Evolutionary conservation across 1,140 invertebrate genomes (phyloP).

Genomic region (Dendroctonus ponderosae): DNA sequence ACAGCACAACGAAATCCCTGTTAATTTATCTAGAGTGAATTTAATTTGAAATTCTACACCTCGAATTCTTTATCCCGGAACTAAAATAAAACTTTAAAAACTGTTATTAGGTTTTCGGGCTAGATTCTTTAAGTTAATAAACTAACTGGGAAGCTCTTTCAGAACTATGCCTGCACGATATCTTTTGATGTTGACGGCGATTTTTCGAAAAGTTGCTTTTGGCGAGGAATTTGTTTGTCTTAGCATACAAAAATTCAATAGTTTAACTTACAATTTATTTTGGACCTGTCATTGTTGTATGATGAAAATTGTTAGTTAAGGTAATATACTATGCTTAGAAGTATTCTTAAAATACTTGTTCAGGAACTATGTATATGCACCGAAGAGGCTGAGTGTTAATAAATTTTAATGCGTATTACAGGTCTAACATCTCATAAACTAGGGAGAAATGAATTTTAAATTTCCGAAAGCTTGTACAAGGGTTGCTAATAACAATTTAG

Average conservation of each 20-base stretch:
- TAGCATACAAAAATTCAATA: no score
- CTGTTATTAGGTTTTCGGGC: no score
- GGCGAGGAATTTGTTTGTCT: no score
- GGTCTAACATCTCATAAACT: constrained; percentile 5
- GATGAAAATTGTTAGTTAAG: no score
- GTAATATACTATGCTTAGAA: background rate
- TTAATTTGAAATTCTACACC: constrained; percentile 1
- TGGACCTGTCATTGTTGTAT: no score
- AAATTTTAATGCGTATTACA: constrained; percentile 23
- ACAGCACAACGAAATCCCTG: background rate
- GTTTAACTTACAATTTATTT: no score
- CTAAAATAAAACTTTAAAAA: no score
- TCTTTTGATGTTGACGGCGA: no score
- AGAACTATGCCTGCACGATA: no score
- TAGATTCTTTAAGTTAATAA: no score
- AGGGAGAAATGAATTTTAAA: constrained; percentile 14
- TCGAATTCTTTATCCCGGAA: background rate
- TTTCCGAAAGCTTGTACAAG: background rate
- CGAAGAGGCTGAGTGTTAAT: constrained; percentile 19
- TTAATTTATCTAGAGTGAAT: background rate
- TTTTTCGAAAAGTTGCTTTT: no score
- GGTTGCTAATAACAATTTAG: constrained; percentile 23
- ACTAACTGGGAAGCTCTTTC: no score
- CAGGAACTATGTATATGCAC: background rate
- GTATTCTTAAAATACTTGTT: background rate